Evolutionary conservation across 2,113 vertebrate species (phyloP).

Genomic region (Camelus dromedarius): DNA sequence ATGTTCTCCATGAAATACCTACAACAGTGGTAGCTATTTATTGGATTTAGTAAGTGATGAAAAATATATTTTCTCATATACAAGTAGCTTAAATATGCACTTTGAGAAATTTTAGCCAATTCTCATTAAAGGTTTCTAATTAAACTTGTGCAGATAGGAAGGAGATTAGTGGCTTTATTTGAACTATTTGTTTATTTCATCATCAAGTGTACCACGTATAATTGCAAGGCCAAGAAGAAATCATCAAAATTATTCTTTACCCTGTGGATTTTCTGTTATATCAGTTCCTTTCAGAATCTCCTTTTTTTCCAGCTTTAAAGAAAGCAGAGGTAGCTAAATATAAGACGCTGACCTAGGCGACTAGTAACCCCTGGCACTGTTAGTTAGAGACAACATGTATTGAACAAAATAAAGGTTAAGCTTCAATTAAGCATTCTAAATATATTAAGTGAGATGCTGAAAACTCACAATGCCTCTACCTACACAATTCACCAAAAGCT

Average conservation of each 20-base stretch:
- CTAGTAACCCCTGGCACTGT: constrained; percentile 54
- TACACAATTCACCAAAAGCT: constrained; percentile 75
- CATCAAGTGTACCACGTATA: constrained; percentile 84
- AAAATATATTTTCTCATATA: constrained; percentile 79
- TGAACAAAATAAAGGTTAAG: constrained; percentile 85
- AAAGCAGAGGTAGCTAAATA: constrained; percentile 79
- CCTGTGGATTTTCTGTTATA: constrained; percentile 78
- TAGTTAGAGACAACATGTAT: constrained; percentile 75
- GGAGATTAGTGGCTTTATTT: constrained; percentile 87
- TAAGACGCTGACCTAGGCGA: constrained; percentile 76
- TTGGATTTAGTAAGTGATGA: constrained; percentile 82
- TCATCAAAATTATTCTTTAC: constrained; percentile 85
- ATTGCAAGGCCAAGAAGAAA: constrained; percentile 85
- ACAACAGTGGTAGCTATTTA: constrained; percentile 73
- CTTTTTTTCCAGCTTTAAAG: constrained; percentile 68
- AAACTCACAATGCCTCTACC: constrained; percentile 76
- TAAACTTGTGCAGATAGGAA: constrained; percentile 87
- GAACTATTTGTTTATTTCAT: constrained; percentile 88
- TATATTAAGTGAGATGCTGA: constrained; percentile 82
- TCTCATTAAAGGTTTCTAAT: constrained; percentile 89
- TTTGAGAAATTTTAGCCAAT: constrained; percentile 84
- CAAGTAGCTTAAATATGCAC: constrained; percentile 72
- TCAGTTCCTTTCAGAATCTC: constrained; percentile 77
- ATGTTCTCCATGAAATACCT: constrained; percentile 82
- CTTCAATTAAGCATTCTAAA: constrained; percentile 85